Evolutionary conservation across 53 echinoderm and acorn worm genomes (phyloP).

Genomic region (Paracentrotus lividus): DNA sequence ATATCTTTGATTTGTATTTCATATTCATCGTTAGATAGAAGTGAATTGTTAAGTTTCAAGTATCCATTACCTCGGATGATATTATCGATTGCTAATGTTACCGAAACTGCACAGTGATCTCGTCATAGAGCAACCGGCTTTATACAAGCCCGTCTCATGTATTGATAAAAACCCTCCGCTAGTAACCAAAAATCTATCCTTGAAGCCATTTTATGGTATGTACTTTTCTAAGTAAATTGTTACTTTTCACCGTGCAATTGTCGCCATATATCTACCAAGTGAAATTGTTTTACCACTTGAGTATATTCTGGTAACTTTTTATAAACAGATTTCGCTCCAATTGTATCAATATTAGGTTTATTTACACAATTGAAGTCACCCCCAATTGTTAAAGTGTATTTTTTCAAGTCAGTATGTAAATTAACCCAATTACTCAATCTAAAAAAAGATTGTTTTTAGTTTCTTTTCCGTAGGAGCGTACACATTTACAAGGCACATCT

Average conservation of each 20-base stretch:
- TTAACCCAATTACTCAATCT: background rate
- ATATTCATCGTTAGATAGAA: background rate
- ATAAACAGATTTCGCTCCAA: conserved; percentile 1
- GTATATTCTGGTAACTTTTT: background rate
- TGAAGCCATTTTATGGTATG: background rate
- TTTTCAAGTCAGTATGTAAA: background rate
- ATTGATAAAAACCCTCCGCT: background rate
- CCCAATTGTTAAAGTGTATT: background rate
- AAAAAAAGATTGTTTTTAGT: background rate
- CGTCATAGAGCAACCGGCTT: background rate
- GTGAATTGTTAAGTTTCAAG: background rate
- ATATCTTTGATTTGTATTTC: background rate
- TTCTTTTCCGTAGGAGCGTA: background rate
- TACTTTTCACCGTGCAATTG: background rate
- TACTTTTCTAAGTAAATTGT: background rate
- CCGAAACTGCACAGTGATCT: background rate
- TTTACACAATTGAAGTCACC: background rate
- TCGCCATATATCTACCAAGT: background rate
- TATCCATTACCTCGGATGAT: background rate
- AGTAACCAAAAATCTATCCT: background rate
- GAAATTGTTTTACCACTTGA: background rate
- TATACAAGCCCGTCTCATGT: background rate
- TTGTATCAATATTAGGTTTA: background rate
- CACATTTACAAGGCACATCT: background rate
- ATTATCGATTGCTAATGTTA: background rate